Percentiles rank a stretch among this genome's conserved stretches.
These are phyloP conservation scores for Pagrus major DNA, from an alignment of 2,113 vertebrate species.

Conservation along the genomic window DNA sequence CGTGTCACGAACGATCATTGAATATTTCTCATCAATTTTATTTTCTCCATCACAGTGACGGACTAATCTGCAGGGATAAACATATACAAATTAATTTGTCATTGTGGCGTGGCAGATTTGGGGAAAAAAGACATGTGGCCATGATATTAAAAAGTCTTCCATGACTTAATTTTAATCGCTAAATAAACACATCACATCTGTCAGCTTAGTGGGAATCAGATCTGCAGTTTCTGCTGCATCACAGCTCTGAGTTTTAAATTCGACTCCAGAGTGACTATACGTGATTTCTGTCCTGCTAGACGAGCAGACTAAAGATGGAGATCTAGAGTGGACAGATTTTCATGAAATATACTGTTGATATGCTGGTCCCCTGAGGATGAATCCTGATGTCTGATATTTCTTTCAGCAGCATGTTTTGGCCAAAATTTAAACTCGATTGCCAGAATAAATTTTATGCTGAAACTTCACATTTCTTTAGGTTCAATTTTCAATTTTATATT, in stretches of 20 bases:
- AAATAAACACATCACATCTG: conserved; percentile 38
- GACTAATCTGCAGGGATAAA: conserved; percentile 48
- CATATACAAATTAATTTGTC: conserved; percentile 34
- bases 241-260: not conserved
- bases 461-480: no score
- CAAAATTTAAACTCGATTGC: not conserved
- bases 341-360: not conserved
- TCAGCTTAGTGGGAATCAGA: conserved; percentile 14
- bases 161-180: conserved; percentile 29
- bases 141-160: conserved; percentile 38
- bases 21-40: conserved; percentile 20
- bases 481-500: no score
- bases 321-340: not conserved
- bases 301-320: not conserved
- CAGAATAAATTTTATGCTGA: no score
- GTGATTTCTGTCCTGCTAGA: not conserved
- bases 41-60: not conserved
- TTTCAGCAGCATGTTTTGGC: not conserved
- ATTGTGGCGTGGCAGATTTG: conserved; percentile 34
- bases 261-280: not conserved
- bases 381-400: not conserved
- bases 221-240: not conserved
- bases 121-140: conserved; percentile 3
- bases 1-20: not conserved
- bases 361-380: not conserved